These are phyloP conservation scores for Harmothoe impar DNA, from an alignment of 2,888 invertebrate genomes.

Conservation along the genomic window DNA sequence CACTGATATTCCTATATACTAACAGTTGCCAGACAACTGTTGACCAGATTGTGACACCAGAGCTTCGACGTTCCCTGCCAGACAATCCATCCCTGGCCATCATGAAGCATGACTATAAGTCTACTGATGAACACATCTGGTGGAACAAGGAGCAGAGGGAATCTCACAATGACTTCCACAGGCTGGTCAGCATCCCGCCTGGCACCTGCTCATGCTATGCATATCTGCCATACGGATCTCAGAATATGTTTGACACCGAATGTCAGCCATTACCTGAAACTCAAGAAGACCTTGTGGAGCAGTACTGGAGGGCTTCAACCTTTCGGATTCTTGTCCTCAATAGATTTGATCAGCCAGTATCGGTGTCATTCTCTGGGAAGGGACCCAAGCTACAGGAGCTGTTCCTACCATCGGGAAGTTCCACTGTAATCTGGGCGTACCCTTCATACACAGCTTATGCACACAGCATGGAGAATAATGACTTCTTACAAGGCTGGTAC, in stretches of 20 bases:
- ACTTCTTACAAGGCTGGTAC: slow-evolving; percentile 3
- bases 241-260: background rate
- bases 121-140: background rate
- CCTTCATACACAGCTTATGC: background rate
- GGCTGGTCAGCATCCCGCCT: background rate
- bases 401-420: background rate
- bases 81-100: background rate
- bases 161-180: background rate
- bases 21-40: background rate
- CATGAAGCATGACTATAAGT: background rate
- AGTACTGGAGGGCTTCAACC: background rate
- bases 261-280: background rate
- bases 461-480: background rate
- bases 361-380: background rate
- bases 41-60: background rate
- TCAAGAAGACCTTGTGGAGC: background rate
- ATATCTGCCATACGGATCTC: background rate
- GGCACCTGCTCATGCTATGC: background rate
- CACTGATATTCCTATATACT: background rate
- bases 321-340: background rate
- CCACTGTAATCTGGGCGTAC: background rate
- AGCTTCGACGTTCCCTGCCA: background rate
- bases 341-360: background rate
- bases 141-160: background rate
- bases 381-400: background rate